These are phyloP conservation scores for Fulmarus glacialis DNA, from an alignment of 2,113 vertebrate genomes.

Conservation along the genomic window DNA sequence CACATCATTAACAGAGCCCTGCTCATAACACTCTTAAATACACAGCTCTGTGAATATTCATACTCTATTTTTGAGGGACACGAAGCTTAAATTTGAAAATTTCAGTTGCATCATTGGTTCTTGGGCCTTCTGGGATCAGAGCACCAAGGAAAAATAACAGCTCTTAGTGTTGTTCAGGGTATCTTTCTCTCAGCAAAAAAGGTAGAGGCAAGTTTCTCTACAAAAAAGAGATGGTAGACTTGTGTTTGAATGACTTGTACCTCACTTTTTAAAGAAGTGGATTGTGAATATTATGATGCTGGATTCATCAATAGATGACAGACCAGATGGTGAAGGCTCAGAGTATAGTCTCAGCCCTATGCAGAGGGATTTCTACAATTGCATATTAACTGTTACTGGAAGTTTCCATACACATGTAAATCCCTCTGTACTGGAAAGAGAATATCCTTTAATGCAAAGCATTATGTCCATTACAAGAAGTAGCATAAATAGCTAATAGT, in stretches of 20 bases:
- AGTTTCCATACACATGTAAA: conserved; percentile 19
- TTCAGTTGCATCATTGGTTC: neutral
- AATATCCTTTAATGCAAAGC: neutral
- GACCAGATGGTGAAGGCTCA: conserved; percentile 46
- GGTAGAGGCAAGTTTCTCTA: neutral
- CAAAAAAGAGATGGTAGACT: neutral
- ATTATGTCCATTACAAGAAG: neutral
- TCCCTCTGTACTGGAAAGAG: neutral
- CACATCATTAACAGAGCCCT: neutral
- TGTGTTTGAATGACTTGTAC: neutral
- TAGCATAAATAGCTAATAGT: neutral
- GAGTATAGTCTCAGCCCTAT: neutral
- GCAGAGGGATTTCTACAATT: conserved; percentile 22
- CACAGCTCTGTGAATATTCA: neutral
- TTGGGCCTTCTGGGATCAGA: neutral
- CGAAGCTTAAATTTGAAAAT: neutral
- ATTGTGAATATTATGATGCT: neutral
- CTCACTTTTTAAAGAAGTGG: neutral
- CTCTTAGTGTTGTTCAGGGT: neutral
- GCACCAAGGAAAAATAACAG: neutral
- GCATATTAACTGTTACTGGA: conserved; percentile 12
- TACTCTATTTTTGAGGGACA: neutral
- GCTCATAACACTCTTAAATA: neutral
- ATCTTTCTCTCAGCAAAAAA: neutral
- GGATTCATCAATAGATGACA: neutral